Base-by-base conservation (phyloP, 2,797 vertebrate genomes). In the Psittacula derbiana region DNA sequence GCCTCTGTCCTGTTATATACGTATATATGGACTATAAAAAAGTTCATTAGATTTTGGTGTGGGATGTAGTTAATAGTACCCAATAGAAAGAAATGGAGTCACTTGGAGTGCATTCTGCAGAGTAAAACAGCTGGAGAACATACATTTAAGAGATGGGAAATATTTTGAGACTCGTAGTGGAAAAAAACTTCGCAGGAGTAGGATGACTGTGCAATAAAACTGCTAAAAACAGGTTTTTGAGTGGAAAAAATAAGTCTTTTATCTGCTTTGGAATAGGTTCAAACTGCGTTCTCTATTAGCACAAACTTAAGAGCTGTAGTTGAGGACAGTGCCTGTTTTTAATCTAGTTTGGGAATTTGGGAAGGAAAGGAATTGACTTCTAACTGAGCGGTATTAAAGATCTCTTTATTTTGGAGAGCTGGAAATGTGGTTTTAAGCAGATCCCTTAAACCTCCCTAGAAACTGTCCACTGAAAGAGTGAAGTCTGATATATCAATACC, bases 181-280 rank as follows among this genome's bases (percentile, higher is more conserved):
- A 90, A 93, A 90, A 92, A 93, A 91, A 6, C n/a, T 80, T 89
- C 71, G 43, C 38, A 75, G 72, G 52, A 92, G 19, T 87, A 28
- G 46, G 31, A 67, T 24, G 12, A 38, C 47, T 80, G 12, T 61
- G 38, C 58, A 85, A 40, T 86, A 60, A 83, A 95, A 88, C 17
- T 75, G 57, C 86, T 83, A 87, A 90, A 90, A 90, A 4, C 21
- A 27, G 8, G 6, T 44, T 16, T 86, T 84, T 30, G 38, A 91
- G 33, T 70, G 85, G 79, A 55, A 91, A 80, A 84, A 83, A 52
- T 13, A 64, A 64, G 49, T 31, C 1, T 41, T 86, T 50, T 92
- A 3, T 87, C 40, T 85, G 36, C 47, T 75, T 86, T 87, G 73
- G 52, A 90, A 30, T 73, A 44, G 27, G 62, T 79, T 84, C 62